A percentile compares a stretch with the other conserved stretches of the same genome.
Evolutionary conservation across 2,888 invertebrate species (phyloP).

Genomic region (Alentia gelatinosa): DNA sequence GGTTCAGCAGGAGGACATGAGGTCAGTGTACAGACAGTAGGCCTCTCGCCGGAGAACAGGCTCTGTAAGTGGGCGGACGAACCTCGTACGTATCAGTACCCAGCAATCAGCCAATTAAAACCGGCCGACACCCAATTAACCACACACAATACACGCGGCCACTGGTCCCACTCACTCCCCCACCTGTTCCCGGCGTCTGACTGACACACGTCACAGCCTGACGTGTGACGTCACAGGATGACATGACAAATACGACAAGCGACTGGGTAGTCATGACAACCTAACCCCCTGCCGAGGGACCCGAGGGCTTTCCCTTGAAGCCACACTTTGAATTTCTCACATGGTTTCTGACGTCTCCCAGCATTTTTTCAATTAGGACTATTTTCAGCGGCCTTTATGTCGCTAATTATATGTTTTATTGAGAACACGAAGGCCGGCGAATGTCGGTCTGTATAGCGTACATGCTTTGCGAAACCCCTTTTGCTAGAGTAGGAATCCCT

Average conservation of each 20-base stretch:
- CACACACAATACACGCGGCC: neutral
- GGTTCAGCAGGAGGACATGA: neutral
- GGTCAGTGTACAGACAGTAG: no score
- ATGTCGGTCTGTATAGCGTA: no score
- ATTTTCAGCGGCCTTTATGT: neutral
- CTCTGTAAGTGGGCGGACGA: neutral
- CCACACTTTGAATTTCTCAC: neutral
- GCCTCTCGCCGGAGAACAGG: no score
- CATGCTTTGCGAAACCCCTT: no score
- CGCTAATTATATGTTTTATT: neutral
- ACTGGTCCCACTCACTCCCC: neutral
- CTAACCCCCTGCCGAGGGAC: neutral
- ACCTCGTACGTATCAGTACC: neutral
- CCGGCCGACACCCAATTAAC: neutral
- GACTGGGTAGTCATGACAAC: slow-evolving; percentile 18
- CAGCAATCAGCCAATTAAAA: neutral
- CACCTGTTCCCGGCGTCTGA: neutral
- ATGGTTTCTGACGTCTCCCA: neutral
- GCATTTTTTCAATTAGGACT: neutral
- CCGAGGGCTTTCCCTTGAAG: neutral
- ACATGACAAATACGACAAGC: slow-evolving; percentile 37
- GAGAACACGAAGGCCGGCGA: neutral
- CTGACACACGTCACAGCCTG: slow-evolving; percentile 38
- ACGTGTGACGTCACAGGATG: slow-evolving; percentile 37
- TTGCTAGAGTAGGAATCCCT: no score